Percentiles rank a stretch among this genome's conserved stretches.
Evolutionary conservation across 30 jellyfish, hydroid and myxozoan genomes (phyloP).

Genomic region (Aurelia sp.): DNA sequence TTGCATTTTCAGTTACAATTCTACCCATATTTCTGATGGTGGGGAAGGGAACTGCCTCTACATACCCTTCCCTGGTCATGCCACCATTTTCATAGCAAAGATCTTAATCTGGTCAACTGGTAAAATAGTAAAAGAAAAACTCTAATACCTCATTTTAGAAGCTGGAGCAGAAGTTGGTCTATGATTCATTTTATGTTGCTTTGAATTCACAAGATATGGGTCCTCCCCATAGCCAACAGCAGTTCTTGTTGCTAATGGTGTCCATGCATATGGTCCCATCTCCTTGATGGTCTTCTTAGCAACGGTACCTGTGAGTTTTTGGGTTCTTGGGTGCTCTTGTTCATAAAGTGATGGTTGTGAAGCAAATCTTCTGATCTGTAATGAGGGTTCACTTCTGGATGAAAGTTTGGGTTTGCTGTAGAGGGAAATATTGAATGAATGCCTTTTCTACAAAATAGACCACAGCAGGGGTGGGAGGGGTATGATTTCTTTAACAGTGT

Average conservation of each 20-base stretch:
- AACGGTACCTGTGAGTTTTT: constrained; percentile 29
- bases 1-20: too few species aligned
- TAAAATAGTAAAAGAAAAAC: background rate
- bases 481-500: too few species aligned
- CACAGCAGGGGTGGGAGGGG: too few species aligned
- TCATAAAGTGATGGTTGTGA: constrained; percentile 47
- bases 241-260: constrained; percentile 72
- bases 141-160: constrained; percentile 21
- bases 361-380: constrained; percentile 12
- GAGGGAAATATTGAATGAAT: too few species aligned
- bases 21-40: too few species aligned
- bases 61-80: too few species aligned
- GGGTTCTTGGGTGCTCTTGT: background rate
- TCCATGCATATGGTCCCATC: constrained; percentile 65
- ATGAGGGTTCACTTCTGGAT: background rate
- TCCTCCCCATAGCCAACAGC: constrained; percentile 73
- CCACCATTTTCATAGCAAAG: too few species aligned
- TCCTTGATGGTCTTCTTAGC: constrained; percentile 39
- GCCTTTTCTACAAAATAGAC: too few species aligned
- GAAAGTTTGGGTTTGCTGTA: too few species aligned
- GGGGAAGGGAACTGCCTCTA: too few species aligned
- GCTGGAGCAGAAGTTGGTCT: constrained; percentile 74
- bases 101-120: too few species aligned
- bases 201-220: background rate
- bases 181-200: background rate